Evolutionary conservation across 2,113 vertebrate genomes (phyloP).

Genomic region (Formicarius rufipectus): DNA sequence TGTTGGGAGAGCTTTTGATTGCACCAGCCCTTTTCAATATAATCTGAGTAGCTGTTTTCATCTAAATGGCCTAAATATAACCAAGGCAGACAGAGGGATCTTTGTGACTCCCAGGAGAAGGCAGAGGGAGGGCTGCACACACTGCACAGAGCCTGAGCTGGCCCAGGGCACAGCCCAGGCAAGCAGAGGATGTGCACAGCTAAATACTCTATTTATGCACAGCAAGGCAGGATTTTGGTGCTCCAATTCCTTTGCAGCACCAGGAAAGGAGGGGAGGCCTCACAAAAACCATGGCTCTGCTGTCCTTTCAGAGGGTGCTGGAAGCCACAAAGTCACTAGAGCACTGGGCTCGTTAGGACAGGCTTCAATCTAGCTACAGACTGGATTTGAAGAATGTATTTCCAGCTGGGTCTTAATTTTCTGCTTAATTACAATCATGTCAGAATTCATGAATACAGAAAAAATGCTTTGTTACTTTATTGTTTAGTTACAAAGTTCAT

Average conservation of each 20-base stretch:
- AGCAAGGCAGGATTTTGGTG: background rate
- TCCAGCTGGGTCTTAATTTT: background rate
- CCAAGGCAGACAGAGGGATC: slow-evolving; percentile 50
- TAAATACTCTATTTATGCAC: background rate
- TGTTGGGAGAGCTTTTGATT: slow-evolving; percentile 42
- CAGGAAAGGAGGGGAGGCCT: background rate
- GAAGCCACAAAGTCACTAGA: background rate
- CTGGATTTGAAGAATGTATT: background rate
- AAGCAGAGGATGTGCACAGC: background rate
- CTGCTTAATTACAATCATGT: background rate
- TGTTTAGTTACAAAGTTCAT: background rate
- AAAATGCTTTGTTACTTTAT: background rate
- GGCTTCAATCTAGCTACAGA: background rate
- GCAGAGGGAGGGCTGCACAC: slow-evolving; percentile 19
- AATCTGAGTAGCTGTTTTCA: slow-evolving; percentile 45
- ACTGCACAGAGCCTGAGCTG: background rate
- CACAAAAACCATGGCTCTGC: background rate
- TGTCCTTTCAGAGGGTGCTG: background rate
- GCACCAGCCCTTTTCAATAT: slow-evolving; percentile 26
- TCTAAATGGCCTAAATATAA: slow-evolving; percentile 55
- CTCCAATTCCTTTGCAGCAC: background rate
- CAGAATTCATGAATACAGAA: background rate
- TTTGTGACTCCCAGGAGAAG: slow-evolving; percentile 32
- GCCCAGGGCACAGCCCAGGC: background rate
- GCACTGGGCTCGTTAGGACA: background rate